Conservation (phyloP, 2,113 vertebrate species). For the Hipposideros armiger region DNA sequence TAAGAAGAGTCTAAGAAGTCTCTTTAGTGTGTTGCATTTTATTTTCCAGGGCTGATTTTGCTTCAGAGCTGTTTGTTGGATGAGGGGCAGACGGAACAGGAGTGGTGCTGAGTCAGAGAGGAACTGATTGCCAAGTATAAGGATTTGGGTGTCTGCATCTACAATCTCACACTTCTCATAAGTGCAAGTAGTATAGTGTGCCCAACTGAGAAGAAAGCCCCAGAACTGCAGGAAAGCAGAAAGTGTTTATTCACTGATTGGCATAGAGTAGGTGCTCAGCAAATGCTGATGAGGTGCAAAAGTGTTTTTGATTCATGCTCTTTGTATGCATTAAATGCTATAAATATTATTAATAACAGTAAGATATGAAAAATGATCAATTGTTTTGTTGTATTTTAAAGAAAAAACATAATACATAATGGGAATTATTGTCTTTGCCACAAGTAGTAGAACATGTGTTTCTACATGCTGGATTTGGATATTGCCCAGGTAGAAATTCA, state of each 20-base stretch:
- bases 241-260: not conserved
- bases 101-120: not conserved
- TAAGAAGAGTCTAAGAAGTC: not conserved
- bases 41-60: not conserved
- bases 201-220: not conserved
- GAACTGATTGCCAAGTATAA: not conserved
- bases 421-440: not conserved
- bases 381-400: not conserved
- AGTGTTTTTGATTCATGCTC: not conserved
- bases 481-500: not conserved
- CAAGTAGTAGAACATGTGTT: not conserved
- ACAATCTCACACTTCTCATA: not conserved
- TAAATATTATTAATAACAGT: not conserved
- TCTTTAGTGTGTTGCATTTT: slow-evolving; percentile 35
- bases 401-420: not conserved
- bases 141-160: not conserved
- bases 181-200: not conserved
- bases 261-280: not conserved
- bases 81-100: not conserved
- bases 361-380: not conserved
- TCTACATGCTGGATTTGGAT: not conserved
- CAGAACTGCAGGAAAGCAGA: not conserved
- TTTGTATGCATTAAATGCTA: not conserved
- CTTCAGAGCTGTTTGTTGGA: not conserved
- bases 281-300: not conserved